Evolutionary conservation across 30 jellyfish, hydroid and myxozoan species (phyloP).

Genomic region (Pseudorhiza aurosa): DNA sequence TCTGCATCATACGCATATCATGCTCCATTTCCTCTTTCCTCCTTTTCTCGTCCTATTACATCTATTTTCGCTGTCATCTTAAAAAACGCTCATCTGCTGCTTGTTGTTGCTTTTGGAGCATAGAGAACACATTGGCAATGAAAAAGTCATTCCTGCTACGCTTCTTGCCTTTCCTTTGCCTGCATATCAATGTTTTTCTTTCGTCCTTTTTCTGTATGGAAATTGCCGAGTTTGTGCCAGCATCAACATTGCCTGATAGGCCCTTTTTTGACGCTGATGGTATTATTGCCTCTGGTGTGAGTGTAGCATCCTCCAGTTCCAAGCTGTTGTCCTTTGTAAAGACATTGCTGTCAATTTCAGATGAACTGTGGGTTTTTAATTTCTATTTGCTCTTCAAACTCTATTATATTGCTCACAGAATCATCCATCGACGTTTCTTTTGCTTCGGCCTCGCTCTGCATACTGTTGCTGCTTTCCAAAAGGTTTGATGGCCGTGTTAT

Average conservation of each 20-base stretch:
- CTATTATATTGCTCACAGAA: neutral
- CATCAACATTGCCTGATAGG: neutral
- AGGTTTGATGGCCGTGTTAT: slow-evolving; percentile 34
- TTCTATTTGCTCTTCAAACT: neutral
- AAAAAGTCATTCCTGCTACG: slow-evolving; percentile 45
- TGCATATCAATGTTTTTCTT: neutral
- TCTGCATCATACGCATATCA: slow-evolving; percentile 39
- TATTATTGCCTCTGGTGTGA: neutral
- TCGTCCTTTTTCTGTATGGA: neutral
- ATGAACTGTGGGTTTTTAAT: neutral
- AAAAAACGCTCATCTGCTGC: slow-evolving; percentile 40
- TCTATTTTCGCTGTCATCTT: slow-evolving; percentile 6
- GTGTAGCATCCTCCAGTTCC: neutral
- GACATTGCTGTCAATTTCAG: no score
- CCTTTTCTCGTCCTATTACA: slow-evolving; percentile 11
- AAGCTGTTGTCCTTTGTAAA: no score
- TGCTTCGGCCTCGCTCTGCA: neutral
- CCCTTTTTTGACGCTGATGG: neutral
- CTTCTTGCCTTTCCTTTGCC: slow-evolving; percentile 10
- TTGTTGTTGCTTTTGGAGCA: slow-evolving; percentile 27
- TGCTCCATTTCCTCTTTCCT: slow-evolving; percentile 44
- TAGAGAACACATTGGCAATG: neutral
- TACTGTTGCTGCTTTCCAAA: neutral
- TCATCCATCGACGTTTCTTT: neutral
- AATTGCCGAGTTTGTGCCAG: neutral